A percentile compares a stretch with the other conserved stretches of the same genome.
phyloP scores from a whole-genome alignment of 1,140 invertebrate species.

The Heterodera carotae region DNA sequence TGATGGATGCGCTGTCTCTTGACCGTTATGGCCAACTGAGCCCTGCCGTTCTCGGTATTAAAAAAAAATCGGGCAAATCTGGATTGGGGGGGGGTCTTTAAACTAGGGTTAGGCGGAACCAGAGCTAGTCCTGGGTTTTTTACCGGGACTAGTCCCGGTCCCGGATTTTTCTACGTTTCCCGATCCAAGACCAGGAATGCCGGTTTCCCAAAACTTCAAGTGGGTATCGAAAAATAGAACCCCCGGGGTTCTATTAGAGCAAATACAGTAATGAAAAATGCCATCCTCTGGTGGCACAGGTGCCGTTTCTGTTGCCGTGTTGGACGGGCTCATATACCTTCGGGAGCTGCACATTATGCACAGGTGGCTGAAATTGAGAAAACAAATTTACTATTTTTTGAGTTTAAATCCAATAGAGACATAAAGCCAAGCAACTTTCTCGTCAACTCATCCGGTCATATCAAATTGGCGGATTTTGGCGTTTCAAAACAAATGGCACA shows the following conservation, averaged over 20 bases:
- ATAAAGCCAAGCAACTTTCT: slow-evolving; percentile 69
- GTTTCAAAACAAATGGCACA: slow-evolving; percentile 67
- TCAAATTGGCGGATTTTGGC: slow-evolving; percentile 69
- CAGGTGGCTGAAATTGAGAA: too few species aligned
- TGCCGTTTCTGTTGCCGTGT: slow-evolving; percentile 65
- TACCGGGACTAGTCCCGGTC: too few species aligned
- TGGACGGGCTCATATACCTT: slow-evolving; percentile 67
- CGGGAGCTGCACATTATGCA: slow-evolving; percentile 68
- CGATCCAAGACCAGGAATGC: too few species aligned
- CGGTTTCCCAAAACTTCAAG: too few species aligned
- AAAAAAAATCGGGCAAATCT: too few species aligned
- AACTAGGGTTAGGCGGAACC: too few species aligned
- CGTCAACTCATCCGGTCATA: slow-evolving; percentile 67
- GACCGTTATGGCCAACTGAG: slow-evolving; percentile 67
- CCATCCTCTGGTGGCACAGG: slow-evolving; percentile 29
- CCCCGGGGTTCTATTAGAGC: too few species aligned
- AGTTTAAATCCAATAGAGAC: slow-evolving; percentile 58
- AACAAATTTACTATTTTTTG: slow-evolving; percentile 19
- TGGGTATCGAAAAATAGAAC: too few species aligned
- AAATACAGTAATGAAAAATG: too few species aligned
- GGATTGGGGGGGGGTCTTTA: too few species aligned
- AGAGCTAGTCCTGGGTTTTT: too few species aligned
- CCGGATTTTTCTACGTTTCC: too few species aligned
- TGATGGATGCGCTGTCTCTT: slow-evolving; percentile 77
- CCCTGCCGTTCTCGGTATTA: slow-evolving; percentile 56